A percentile compares a stretch with the other conserved stretches of the same genome.
phyloP scores from a whole-genome alignment of 2,797 vertebrate genomes.

The Chelon labrosus region DNA sequence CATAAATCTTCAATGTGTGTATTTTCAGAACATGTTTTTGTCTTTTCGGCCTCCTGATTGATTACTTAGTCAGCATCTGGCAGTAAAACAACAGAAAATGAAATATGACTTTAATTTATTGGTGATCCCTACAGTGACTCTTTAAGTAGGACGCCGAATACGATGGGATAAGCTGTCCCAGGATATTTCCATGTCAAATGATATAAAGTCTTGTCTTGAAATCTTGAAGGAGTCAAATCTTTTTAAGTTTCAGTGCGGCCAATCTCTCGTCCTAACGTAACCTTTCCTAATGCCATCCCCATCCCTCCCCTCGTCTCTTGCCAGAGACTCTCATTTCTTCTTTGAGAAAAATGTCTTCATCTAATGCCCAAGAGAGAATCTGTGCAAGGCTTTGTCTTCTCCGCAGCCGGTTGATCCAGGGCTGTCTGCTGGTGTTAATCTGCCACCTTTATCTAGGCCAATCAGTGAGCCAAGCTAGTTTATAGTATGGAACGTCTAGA shows the following conservation, averaged over 20 bases:
- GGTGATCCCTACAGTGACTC: neutral
- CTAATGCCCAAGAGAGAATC: conserved; percentile 9
- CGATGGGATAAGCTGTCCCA: neutral
- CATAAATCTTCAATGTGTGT: too few species aligned
- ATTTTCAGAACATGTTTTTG: too few species aligned
- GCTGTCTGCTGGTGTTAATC: conserved; percentile 51
- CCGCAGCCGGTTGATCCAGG: conserved; percentile 26
- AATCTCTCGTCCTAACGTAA: conserved; percentile 9
- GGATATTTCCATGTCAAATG: conserved; percentile 5
- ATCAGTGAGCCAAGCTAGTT: conserved; percentile 27
- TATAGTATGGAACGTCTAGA: conserved; percentile 42
- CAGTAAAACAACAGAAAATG: neutral
- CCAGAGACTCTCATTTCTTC: conserved; percentile 18
- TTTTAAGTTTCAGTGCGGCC: neutral
- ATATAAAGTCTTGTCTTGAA: neutral
- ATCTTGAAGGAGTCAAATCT: neutral
- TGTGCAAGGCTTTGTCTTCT: conserved; percentile 15
- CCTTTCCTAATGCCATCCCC: neutral
- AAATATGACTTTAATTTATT: neutral
- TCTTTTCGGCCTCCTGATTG: too few species aligned
- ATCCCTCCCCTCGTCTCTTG: neutral
- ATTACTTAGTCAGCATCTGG: too few species aligned
- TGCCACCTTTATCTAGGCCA: conserved; percentile 40
- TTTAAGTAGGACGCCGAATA: neutral
- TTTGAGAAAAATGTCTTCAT: conserved; percentile 28